A percentile compares a stretch with the other conserved stretches of the same genome.
These are phyloP conservation scores for Ammospiza maritima DNA, from an alignment of 2,797 vertebrate species.

Conservation along the genomic window DNA sequence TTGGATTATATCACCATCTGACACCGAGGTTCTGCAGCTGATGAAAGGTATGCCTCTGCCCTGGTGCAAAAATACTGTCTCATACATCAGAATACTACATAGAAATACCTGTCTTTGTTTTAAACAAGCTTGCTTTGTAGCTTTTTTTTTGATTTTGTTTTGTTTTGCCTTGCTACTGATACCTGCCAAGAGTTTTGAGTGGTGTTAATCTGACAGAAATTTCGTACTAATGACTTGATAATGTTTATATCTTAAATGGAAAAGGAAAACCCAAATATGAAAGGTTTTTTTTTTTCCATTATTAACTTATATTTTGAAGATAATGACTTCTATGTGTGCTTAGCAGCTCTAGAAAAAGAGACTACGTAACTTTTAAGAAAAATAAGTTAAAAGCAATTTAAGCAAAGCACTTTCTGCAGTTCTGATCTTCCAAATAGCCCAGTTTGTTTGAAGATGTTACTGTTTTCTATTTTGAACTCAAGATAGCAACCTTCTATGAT, in stretches of 20 bases:
- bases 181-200: neutral
- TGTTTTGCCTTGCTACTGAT: neutral
- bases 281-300: neutral
- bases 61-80: neutral
- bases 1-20: neutral
- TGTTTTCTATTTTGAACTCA: neutral
- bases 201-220: neutral
- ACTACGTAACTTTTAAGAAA: neutral
- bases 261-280: neutral
- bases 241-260: neutral
- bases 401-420: neutral
- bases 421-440: rapidly evolving
- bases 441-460: neutral
- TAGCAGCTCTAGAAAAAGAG: neutral
- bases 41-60: conserved; percentile 19
- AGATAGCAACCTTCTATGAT: neutral
- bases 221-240: neutral
- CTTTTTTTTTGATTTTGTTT: neutral
- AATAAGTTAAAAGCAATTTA: neutral
- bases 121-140: neutral
- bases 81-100: neutral
- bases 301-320: neutral
- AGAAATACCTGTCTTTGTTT: rapidly evolving
- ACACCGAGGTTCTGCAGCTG: neutral
- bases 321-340: neutral